These are phyloP conservation scores for Temnothorax unifasciatus DNA, from an alignment of 2,888 invertebrate species.

Conservation along the genomic window DNA sequence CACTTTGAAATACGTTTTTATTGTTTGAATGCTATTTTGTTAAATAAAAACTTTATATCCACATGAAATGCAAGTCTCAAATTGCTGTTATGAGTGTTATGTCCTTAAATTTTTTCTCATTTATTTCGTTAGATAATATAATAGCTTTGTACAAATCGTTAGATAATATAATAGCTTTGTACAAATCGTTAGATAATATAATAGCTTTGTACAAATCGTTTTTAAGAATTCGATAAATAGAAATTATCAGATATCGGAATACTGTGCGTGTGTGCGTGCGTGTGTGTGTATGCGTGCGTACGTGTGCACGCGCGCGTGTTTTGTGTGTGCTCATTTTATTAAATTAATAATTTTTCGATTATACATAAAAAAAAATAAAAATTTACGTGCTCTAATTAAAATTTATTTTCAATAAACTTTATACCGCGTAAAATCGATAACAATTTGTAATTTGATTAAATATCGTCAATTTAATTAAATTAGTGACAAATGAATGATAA, in stretches of 20 bases:
- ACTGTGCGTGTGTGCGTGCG: too few relatives aligned
- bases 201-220: not conserved
- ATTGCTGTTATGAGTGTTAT: not conserved
- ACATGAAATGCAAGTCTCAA: not conserved
- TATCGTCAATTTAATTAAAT: not conserved
- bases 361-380: not conserved
- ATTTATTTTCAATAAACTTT: not conserved
- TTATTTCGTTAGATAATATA: not conserved
- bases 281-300: too few relatives aligned
- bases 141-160: not conserved
- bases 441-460: not conserved
- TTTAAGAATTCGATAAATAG: not conserved
- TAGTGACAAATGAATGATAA: not conserved
- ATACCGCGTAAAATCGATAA: not conserved
- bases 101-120: not conserved
- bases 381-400: not conserved
- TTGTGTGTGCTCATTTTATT: not conserved
- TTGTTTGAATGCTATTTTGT: slow-evolving; percentile 6
- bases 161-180: not conserved
- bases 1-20: not conserved
- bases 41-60: slow-evolving; percentile 4
- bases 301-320: too few relatives aligned
- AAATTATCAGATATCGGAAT: not conserved
- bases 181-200: not conserved
- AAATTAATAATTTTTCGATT: not conserved